Evolutionary conservation across 1,140 invertebrate species (phyloP).

Genomic region (Drosophila sp.): DNA sequence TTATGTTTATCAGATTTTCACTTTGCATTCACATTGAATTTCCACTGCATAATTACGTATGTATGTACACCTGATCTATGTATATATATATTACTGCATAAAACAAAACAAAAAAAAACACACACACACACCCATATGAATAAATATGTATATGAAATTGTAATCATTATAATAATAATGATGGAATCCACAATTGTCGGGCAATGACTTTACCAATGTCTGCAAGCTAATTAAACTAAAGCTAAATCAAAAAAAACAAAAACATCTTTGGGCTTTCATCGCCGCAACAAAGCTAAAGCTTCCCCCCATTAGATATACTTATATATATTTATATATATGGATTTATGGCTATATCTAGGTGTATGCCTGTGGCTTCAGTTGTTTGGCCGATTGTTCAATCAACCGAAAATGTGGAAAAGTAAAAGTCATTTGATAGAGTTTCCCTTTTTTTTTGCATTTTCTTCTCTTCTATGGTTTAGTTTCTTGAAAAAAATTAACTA

Average conservation of each 20-base stretch:
- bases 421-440: conserved; percentile 51
- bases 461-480: background rate
- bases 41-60: conserved; percentile 59
- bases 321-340: conserved; percentile 5
- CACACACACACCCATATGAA: conserved; percentile 11
- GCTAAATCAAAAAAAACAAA: conserved; percentile 14
- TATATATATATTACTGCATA: conserved; percentile 43
- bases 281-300: conserved; percentile 2
- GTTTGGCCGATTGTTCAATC: conserved; percentile 18
- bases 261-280: conserved; percentile 4
- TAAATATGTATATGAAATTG: conserved; percentile 29
- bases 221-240: conserved; percentile 29
- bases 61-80: conserved; percentile 1
- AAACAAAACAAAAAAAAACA: conserved; percentile 22
- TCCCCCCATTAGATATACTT: background rate
- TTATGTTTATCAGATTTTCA: conserved; percentile 61
- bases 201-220: conserved; percentile 41
- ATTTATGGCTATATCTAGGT: conserved; percentile 1
- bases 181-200: conserved; percentile 34
- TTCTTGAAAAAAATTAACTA: background rate
- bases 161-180: conserved; percentile 38
- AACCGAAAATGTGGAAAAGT: conserved; percentile 37
- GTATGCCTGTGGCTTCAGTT: conserved; percentile 7
- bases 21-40: conserved; percentile 75
- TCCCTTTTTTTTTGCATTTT: conserved; percentile 32